Conservation (phyloP, 2,797 vertebrate species). For the Oreortyx pictus region DNA sequence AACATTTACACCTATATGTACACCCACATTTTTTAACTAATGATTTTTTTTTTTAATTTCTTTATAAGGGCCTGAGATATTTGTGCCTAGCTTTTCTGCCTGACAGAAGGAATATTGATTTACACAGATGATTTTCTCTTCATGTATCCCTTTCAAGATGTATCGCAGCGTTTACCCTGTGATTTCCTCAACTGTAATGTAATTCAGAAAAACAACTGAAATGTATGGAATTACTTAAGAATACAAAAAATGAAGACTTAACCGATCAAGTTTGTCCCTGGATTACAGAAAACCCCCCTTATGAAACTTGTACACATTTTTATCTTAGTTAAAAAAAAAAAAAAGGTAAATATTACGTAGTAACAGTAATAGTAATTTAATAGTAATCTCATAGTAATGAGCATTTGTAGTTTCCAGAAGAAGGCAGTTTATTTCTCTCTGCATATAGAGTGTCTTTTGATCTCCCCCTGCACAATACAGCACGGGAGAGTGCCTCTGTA, state of each 20-base stretch:
- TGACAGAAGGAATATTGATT: background rate
- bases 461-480: background rate
- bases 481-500: constrained; percentile 60
- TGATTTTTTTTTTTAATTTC: background rate
- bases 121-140: background rate
- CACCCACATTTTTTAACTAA: background rate
- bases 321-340: background rate
- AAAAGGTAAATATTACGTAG: background rate
- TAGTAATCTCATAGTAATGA: background rate
- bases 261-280: background rate
- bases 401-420: constrained; percentile 17
- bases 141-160: background rate
- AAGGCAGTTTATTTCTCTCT: background rate
- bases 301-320: too few relatives aligned
- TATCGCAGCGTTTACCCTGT: background rate
- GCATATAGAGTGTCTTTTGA: constrained; percentile 23
- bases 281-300: background rate
- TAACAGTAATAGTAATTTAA: background rate
- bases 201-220: background rate
- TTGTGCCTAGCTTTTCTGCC: background rate
- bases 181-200: background rate
- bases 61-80: background rate
- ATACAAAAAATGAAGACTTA: background rate
- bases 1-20: background rate
- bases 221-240: background rate